Conservation (phyloP, 2,113 vertebrate genomes). For the Ploceus nigricollis region DNA sequence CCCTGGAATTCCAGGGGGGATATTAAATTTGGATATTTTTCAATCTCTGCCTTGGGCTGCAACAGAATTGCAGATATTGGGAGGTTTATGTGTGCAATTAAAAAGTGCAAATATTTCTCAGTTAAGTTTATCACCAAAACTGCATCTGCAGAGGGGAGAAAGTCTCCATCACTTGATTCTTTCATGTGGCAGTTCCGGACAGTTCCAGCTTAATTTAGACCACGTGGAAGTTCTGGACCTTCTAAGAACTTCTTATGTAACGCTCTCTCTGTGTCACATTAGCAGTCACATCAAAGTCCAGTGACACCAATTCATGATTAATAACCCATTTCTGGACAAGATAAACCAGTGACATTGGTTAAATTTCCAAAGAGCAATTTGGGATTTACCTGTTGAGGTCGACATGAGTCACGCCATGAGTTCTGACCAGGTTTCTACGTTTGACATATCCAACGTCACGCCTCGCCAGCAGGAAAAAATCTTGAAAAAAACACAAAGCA, state of each 20-base stretch:
- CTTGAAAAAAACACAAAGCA: not conserved
- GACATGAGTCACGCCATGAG: not conserved
- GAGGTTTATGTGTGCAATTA: accelerated
- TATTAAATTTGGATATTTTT: not conserved
- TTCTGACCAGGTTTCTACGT: not conserved
- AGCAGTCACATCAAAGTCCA: not conserved
- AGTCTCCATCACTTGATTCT: not conserved
- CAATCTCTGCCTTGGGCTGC: not conserved
- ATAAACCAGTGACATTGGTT: not conserved
- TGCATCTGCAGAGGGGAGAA: not conserved
- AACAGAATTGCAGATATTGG: not conserved
- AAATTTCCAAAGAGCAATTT: not conserved
- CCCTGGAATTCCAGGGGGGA: not conserved
- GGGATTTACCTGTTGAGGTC: constrained; percentile 21
- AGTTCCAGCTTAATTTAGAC: not conserved
- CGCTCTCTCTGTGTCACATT: accelerated
- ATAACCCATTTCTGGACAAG: not conserved
- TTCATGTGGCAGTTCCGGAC: not conserved
- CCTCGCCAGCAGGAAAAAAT: not conserved
- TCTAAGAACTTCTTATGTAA: not conserved
- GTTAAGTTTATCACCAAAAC: not conserved
- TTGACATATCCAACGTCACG: not conserved
- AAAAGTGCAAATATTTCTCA: not conserved
- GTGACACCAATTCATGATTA: not conserved
- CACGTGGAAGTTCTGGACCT: not conserved